Conservation (phyloP, 2,888 invertebrate genomes). For the Tineola bisselliella region DNA sequence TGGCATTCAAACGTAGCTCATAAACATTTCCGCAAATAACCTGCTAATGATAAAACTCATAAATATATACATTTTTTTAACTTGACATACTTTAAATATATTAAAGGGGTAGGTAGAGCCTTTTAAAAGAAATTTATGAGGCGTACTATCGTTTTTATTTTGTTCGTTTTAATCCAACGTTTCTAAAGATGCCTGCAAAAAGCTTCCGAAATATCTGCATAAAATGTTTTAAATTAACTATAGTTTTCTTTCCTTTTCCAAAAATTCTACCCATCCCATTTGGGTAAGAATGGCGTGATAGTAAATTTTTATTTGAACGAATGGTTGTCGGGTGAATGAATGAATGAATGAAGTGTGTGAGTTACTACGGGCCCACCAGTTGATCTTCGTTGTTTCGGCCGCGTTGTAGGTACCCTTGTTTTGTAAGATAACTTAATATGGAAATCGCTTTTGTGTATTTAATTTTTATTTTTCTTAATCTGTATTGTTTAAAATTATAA, state of each 20-base stretch:
- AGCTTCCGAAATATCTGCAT: too few relatives aligned
- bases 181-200: too few relatives aligned
- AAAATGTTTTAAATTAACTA: too few relatives aligned
- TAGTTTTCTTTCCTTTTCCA: too few relatives aligned
- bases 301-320: slow-evolving; percentile 16
- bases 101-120: background rate
- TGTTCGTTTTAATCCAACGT: too few relatives aligned
- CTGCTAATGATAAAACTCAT: background rate
- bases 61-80: background rate
- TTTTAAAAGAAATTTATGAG: background rate
- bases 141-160: too few relatives aligned
- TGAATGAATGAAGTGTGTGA: slow-evolving; percentile 33
- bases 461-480: background rate
- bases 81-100: background rate
- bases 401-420: background rate
- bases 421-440: background rate
- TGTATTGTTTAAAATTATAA: background rate
- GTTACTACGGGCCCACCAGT: slow-evolving; percentile 51
- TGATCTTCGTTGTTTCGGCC: slow-evolving; percentile 54
- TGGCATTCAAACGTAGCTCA: background rate
- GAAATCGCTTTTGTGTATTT: background rate
- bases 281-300: too few relatives aligned
- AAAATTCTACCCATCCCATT: too few relatives aligned
- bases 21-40: background rate
- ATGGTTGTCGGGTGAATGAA: slow-evolving; percentile 41